Evolutionary conservation across 1,140 invertebrate genomes (phyloP).

Genomic region (Capitella teleta): DNA sequence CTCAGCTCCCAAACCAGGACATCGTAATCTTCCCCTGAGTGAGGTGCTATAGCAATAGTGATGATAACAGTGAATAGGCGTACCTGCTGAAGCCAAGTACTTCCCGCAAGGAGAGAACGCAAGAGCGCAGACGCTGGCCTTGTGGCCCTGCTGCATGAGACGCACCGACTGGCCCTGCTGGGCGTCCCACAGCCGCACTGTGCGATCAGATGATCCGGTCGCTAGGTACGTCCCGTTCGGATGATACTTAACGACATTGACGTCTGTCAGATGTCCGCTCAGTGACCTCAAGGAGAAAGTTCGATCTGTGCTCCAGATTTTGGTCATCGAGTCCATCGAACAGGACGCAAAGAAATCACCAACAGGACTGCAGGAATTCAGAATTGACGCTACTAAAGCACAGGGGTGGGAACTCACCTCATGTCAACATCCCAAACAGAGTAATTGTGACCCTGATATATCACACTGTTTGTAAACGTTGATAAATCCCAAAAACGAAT

Average conservation of each 20-base stretch:
- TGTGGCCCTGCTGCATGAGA: conserved; percentile 43
- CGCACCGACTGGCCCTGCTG: conserved; percentile 39
- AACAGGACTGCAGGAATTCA: conserved; percentile 27
- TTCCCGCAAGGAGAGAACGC: conserved; percentile 61
- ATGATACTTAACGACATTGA: conserved; percentile 79
- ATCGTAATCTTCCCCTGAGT: too few species aligned
- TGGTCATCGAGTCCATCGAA: conserved; percentile 81
- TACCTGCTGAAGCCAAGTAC: conserved; percentile 52
- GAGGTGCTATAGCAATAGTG: too few species aligned
- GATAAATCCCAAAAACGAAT: conserved; percentile 38
- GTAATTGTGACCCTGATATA: conserved; percentile 64
- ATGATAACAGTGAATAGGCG: too few species aligned
- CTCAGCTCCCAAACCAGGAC: conserved; percentile 60
- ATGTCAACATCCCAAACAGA: conserved; percentile 76
- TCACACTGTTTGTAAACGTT: conserved; percentile 24
- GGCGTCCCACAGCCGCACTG: conserved; percentile 88
- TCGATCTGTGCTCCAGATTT: conserved; percentile 88
- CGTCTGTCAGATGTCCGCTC: conserved; percentile 83
- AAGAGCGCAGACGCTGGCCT: conserved; percentile 50
- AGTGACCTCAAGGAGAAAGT: conserved; percentile 85
- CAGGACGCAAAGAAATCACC: conserved; percentile 82
- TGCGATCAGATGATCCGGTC: conserved; percentile 87
- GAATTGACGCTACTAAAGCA: background rate
- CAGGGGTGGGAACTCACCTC: too few species aligned
- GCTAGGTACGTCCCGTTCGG: conserved; percentile 95